phyloP scores from a whole-genome alignment of 2,113 vertebrate genomes.

The Myotis yumanensis region DNA sequence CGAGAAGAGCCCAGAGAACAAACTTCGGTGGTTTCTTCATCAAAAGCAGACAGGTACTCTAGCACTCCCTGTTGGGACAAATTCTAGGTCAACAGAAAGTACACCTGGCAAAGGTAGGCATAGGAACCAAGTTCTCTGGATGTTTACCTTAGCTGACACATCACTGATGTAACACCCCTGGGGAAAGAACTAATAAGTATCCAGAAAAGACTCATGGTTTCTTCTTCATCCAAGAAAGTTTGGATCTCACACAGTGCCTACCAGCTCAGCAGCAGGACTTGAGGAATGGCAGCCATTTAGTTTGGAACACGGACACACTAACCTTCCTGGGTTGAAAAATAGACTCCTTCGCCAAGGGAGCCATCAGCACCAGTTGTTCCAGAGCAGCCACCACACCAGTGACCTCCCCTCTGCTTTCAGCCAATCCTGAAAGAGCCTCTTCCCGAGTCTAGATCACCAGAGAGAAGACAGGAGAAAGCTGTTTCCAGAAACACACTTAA shows the following conservation, averaged over 20 bases:
- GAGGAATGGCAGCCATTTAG: neutral
- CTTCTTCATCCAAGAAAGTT: neutral
- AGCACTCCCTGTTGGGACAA: slow-evolving; percentile 84
- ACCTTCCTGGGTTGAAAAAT: slow-evolving; percentile 82
- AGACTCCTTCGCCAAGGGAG: slow-evolving; percentile 79
- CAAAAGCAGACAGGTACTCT: slow-evolving; percentile 93
- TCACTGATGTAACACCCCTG: neutral
- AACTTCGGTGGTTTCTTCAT: slow-evolving; percentile 88
- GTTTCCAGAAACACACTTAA: neutral
- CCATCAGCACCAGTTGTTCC: slow-evolving; percentile 86
- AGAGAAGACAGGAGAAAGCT: slow-evolving; percentile 53
- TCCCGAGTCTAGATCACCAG: slow-evolving; percentile 87
- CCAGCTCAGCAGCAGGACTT: neutral
- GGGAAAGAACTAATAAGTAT: neutral
- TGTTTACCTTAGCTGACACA: neutral
- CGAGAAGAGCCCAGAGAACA: slow-evolving; percentile 72
- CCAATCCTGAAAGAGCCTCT: slow-evolving; percentile 81
- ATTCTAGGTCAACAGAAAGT: slow-evolving; percentile 51
- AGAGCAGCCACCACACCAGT: slow-evolving; percentile 79
- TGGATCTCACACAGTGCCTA: neutral
- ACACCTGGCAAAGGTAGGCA: slow-evolving; percentile 2
- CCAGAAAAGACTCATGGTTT: neutral
- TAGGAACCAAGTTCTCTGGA: slow-evolving; percentile 38
- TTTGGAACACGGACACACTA: slow-evolving; percentile 48
- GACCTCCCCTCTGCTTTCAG: slow-evolving; percentile 77